Base-by-base conservation (phyloP, 2,797 vertebrate genomes). In the Hemitrygon akajei region DNA sequence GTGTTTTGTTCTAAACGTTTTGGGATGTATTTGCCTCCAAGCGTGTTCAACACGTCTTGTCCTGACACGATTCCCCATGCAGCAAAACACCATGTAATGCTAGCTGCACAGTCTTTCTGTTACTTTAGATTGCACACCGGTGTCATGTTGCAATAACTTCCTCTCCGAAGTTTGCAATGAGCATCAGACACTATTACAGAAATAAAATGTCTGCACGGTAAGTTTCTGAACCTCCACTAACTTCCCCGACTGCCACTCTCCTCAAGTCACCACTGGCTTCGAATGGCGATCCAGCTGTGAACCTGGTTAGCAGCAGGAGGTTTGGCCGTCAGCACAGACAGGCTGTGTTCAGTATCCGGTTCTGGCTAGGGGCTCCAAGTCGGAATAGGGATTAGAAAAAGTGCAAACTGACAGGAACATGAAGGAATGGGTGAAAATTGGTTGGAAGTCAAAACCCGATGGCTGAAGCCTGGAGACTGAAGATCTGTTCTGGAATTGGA, bases 91-190 rank as follows among this genome's bases (percentile, higher is more conserved):
- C 27, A 16, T 20, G 18, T 63, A 3, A 16, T 12, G 71, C 16
- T 76, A 71, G 40, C 91, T 30, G 9, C 1, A 11, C 63, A 16
- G 37, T 63, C 37, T 30, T 22, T 27, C 25, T 89, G 84, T 56
- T 63, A 34, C 63, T 69, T 69, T 73, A 66, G 87, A 37, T 25
- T 73, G 25, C 30, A 76, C 40, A 58, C n/a, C 1, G 47, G 91
- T 76, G 91, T 93, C 91, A 76, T 56, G 40, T 93, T 93, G 71
- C 91, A 73, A 12, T 4, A 75, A 76, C 91, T 56, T 76, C 91
- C 69, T 47, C 34, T 10, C 63, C 63, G 69, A 75, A 47, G 91
- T 27, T 30, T n/a, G 91, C 40, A 30, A 14, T 7, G 47, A 89
- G 18, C n/a, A 66, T 60, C 18, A 69, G 60, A 37, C 37, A 93